Evolutionary conservation across 2,113 vertebrate genomes (phyloP).

Genomic region (Oreochromis niloticus): DNA sequence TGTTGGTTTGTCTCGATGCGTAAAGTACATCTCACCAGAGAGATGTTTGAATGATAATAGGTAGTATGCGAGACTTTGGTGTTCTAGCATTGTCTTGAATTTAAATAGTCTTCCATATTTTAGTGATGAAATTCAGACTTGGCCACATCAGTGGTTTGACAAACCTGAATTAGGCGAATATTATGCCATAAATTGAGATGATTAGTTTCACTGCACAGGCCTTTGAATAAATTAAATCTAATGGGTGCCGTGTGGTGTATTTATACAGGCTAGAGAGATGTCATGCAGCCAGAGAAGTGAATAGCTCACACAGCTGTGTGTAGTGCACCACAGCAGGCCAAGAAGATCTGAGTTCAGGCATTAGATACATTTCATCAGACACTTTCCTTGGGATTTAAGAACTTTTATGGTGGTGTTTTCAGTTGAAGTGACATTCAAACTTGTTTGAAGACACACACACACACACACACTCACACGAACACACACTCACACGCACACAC

Average conservation of each 20-base stretch:
- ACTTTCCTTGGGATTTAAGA: background rate
- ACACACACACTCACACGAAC: too few species aligned
- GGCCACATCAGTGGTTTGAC: conserved; percentile 35
- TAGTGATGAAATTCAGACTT: conserved; percentile 28
- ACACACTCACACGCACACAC: background rate
- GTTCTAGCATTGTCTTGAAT: conserved; percentile 3
- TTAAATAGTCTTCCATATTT: background rate
- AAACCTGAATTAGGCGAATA: conserved; percentile 55
- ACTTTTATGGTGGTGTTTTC: conserved; percentile 12
- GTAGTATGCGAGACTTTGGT: background rate
- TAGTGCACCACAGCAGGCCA: background rate
- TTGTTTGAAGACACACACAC: background rate
- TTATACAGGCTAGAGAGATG: conserved; percentile 26
- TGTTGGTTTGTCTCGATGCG: background rate
- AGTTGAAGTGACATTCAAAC: background rate
- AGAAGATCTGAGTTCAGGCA: conserved; percentile 3
- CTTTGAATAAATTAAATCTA: conserved; percentile 52
- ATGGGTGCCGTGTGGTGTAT: conserved; percentile 34
- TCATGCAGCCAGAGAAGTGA: conserved; percentile 5
- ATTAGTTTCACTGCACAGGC: conserved; percentile 53
- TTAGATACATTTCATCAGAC: conserved; percentile 17
- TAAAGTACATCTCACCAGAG: background rate
- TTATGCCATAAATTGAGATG: conserved; percentile 43
- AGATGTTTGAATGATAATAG: conserved; percentile 11
- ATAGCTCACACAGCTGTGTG: conserved; percentile 40